A percentile compares a stretch with the other conserved stretches of the same genome.
These are phyloP conservation scores for Austrofundulus limnaeus DNA, from an alignment of 2,113 vertebrate species.

Conservation along the genomic window DNA sequence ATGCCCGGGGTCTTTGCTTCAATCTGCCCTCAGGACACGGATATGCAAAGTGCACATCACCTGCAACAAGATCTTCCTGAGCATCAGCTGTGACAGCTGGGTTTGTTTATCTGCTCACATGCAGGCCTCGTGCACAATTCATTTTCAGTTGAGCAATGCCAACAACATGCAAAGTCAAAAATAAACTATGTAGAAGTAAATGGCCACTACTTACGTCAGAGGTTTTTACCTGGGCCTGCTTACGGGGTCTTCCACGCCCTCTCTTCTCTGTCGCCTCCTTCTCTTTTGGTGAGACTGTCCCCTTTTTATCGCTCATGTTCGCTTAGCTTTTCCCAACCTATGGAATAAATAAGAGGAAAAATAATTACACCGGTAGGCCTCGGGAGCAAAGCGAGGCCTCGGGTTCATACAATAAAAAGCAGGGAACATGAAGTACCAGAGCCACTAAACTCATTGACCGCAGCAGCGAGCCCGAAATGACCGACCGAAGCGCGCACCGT, in stretches of 20 bases:
- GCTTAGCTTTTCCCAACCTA: slow-evolving; percentile 58
- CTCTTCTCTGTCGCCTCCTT: slow-evolving; percentile 92
- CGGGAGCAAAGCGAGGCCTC: slow-evolving; percentile 12
- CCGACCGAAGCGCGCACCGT: slow-evolving; percentile 41
- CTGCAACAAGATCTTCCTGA: slow-evolving; percentile 26
- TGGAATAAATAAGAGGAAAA: not conserved
- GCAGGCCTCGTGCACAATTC: too few species aligned
- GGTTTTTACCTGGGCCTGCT: slow-evolving; percentile 85
- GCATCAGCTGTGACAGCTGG: slow-evolving; percentile 8
- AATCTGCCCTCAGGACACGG: slow-evolving; percentile 3
- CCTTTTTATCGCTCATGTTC: slow-evolving; percentile 96
- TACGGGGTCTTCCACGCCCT: slow-evolving; percentile 92
- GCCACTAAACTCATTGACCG: slow-evolving; percentile 45
- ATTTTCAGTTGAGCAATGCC: too few species aligned
- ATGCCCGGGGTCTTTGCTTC: slow-evolving; percentile 14
- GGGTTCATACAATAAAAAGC: slow-evolving; percentile 11
- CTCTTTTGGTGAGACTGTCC: slow-evolving; percentile 88
- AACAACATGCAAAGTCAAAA: not conserved
- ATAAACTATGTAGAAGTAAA: not conserved
- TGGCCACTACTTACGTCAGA: slow-evolving; percentile 57
- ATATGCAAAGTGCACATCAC: slow-evolving; percentile 28
- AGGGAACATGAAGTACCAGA: not conserved
- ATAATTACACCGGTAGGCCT: slow-evolving; percentile 42
- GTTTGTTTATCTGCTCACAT: not conserved
- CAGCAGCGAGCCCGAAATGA: slow-evolving; percentile 27